These are phyloP conservation scores for Meleagris gallopavo DNA, from an alignment of 2,113 vertebrate species.

Conservation along the genomic window DNA sequence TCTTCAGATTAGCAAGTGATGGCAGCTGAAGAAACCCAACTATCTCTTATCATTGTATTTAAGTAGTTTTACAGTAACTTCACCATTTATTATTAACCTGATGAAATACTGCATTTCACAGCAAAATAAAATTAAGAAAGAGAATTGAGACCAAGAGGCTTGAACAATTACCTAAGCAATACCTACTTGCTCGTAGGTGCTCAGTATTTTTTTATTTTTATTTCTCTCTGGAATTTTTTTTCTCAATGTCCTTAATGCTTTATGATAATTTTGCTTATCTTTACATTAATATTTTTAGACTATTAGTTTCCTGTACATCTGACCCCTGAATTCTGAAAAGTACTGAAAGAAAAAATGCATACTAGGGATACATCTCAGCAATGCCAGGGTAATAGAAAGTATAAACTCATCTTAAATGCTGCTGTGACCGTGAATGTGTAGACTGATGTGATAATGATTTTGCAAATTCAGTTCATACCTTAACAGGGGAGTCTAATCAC, in stretches of 20 bases:
- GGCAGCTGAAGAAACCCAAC: not conserved
- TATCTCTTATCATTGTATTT: not conserved
- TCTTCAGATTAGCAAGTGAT: not conserved
- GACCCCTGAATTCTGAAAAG: not conserved
- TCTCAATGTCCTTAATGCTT: not conserved
- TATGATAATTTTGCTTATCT: not conserved
- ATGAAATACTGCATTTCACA: not conserved
- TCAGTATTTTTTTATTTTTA: not conserved
- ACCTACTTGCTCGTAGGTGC: not conserved
- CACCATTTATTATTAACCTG: not conserved
- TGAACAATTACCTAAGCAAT: not conserved
- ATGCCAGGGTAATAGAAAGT: rapidly evolving
- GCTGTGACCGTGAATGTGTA: rapidly evolving
- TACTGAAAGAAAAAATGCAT: not conserved
- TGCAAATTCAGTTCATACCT: not conserved
- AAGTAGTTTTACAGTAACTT: not conserved
- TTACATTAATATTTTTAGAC: not conserved
- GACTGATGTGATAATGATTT: not conserved
- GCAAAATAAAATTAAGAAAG: not conserved
- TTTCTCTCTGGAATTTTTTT: not conserved
- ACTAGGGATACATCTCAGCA: not conserved
- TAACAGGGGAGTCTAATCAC: rapidly evolving
- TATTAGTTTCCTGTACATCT: not conserved
- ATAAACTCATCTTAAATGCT: rapidly evolving
- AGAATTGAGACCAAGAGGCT: not conserved